Evolutionary conservation across 2,113 vertebrate species (phyloP), one percentile per base, ranked within the genome.

Genomic region (Alethe castanea): DNA sequence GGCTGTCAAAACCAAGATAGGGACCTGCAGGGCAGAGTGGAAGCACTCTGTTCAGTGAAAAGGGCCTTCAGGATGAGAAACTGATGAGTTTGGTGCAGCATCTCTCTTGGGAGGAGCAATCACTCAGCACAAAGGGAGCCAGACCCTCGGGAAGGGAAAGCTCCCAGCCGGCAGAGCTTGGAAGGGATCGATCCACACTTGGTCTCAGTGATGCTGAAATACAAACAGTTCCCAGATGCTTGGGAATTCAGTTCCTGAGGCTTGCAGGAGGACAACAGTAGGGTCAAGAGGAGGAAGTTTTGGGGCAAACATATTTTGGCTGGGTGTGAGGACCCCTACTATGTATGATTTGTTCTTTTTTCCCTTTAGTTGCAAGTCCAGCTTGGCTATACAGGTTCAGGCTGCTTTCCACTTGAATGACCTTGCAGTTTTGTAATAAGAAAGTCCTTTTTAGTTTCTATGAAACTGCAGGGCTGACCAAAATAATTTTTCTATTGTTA

Each of bases 301-400:
- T 70, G 64, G 36, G 54, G 52, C 47, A 88, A 92, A 48, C n/a
- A 25, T 83, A 53, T 71, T 91, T 78, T 84, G 82, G 44, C n/a
- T 71, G 76, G 28, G 13, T 88, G 36, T 19, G 73, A 90, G 53
- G 36, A 86, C 36, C 53, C 74, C 53, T 65, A 11, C 53, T 81
- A 48, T 6, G 31, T 23, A 6, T 0, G 2, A 71, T 71, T 60
- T 89, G 12, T 70, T 84, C 20, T 79, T 76, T 74, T 38, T n/a
- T 10, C 3, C 31, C 24, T 70, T 94, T 78, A 91, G 24, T 82
- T 84, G 50, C n/a, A 53, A 92, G 77, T 87, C 76, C 89, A 80
- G 52, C 35, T 95, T 94, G 88, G 81, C 91, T 91, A 84, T 87
- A 77, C 36, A 79, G 76, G 76, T 89, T 89, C 90, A 94, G 91